phyloP scores from a whole-genome alignment of 2,888 invertebrate species.

The Drosophila trichaetosa region DNA sequence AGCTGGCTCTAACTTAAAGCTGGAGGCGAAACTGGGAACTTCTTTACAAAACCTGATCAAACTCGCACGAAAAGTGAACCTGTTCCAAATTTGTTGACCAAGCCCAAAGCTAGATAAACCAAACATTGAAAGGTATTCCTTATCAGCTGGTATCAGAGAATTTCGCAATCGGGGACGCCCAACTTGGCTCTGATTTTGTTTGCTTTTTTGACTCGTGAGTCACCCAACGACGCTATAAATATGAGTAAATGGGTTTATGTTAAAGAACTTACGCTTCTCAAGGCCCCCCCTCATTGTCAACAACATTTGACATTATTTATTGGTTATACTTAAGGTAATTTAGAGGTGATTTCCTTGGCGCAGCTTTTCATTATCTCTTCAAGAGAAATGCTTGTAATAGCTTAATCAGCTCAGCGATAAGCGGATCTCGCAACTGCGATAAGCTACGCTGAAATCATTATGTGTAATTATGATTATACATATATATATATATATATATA shows the following conservation, averaged over 20 bases:
- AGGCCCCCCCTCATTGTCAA: neutral
- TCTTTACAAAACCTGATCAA: neutral
- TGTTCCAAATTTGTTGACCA: neutral
- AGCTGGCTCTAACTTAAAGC: neutral
- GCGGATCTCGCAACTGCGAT: neutral
- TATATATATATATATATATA: neutral
- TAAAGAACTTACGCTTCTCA: neutral
- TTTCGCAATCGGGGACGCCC: neutral
- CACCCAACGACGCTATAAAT: conserved; percentile 4
- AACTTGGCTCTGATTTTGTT: neutral
- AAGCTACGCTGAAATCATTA: neutral
- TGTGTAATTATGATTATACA: neutral
- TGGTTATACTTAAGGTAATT: neutral
- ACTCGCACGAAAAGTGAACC: neutral
- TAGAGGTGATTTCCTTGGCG: neutral
- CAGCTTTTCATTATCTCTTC: neutral
- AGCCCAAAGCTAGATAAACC: neutral
- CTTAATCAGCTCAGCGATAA: neutral
- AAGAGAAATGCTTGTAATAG: neutral
- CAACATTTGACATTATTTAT: neutral
- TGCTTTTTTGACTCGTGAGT: conserved; percentile 29
- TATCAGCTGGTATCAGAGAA: neutral
- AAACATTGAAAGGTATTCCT: neutral
- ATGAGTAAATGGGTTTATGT: conserved; percentile 5
- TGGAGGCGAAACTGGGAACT: neutral